phyloP scores from a whole-genome alignment of 2,113 vertebrate genomes.

The Stegostoma tigrinum region DNA sequence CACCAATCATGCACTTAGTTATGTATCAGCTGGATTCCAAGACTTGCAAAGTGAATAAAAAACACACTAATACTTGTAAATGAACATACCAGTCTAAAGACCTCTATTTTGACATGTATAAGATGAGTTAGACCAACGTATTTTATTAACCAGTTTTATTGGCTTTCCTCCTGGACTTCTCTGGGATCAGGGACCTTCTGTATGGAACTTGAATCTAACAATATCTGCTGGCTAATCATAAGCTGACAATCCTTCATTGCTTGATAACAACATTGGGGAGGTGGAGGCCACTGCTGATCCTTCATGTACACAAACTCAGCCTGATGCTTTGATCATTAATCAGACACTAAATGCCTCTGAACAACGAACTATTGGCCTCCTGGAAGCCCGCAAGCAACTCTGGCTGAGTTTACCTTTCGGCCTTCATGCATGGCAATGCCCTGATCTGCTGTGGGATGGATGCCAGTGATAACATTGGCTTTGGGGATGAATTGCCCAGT shows the following conservation, averaged over 20 bases:
- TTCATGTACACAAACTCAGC: not conserved
- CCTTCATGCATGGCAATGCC: not conserved
- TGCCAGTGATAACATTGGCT: not conserved
- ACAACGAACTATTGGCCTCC: not conserved
- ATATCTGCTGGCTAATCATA: not conserved
- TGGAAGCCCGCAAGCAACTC: not conserved
- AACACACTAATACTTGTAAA: too few species aligned
- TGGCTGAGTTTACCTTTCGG: not conserved
- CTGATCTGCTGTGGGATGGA: not conserved
- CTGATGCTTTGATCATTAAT: not conserved
- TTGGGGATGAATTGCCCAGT: not conserved
- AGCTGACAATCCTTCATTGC: not conserved
- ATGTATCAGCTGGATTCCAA: not conserved
- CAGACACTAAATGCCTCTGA: not conserved
- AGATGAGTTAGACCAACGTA: too few species aligned
- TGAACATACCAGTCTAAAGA: too few species aligned
- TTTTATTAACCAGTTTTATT: too few species aligned
- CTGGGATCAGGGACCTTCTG: not conserved
- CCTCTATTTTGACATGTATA: too few species aligned
- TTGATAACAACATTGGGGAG: too few species aligned
- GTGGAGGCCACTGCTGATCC: not conserved
- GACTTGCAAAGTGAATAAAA: too few species aligned
- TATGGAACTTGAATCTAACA: not conserved
- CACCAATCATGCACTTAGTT: not conserved
- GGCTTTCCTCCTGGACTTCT: not conserved